Evolutionary conservation across 2,113 vertebrate species (phyloP), one percentile per base, ranked within the genome.

Genomic region (Rhadina sibilatrix): DNA sequence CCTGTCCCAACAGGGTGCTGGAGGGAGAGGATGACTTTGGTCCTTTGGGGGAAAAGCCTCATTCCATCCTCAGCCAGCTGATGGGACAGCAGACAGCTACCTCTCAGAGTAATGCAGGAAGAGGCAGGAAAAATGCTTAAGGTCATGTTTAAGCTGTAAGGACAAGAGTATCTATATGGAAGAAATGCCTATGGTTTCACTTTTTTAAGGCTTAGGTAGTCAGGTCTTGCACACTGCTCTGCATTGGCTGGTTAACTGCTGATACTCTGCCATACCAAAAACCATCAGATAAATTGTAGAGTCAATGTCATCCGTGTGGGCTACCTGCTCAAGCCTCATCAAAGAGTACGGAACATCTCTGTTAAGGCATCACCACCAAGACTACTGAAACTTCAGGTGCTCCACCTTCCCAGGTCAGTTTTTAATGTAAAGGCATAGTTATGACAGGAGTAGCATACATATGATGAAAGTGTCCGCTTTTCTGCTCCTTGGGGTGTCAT

Each of bases 261-360:
- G 85, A 18, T 46, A 4, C 14, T 92, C 50, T 70, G 38, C 15
- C 9, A 5, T 21, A n/a, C 12, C 15, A 87, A 78, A 83, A 94
- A 35, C 2, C 15, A 30, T 0, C 4, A 25, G 44, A 40, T 10
- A 33, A 59, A 49, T 27, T 15, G 8, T 19, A 33, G 12, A 23
- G 20, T 18, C 11, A 23, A 0, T 40, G 47, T 63, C 50, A 47
- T 5, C 0, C 0, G 10, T 7, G 31, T 42, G 54, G 21, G 31
- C 59, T 68, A 69, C 25, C 66, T 95, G 53, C 35, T 56, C 15
- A 52, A 71, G 27, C 27, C 22, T 80, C 46, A 15, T 37, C 42
- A 33, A 25, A 1, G 1, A 23, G 12, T 23, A 49, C 20, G 38
- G 77, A 69, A 61, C 4, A 30, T 31, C 44, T 49, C 63, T 77